These are phyloP conservation scores for Drosophila mojavensis DNA, from an alignment of 1,140 invertebrate genomes.

Conservation along the genomic window DNA sequence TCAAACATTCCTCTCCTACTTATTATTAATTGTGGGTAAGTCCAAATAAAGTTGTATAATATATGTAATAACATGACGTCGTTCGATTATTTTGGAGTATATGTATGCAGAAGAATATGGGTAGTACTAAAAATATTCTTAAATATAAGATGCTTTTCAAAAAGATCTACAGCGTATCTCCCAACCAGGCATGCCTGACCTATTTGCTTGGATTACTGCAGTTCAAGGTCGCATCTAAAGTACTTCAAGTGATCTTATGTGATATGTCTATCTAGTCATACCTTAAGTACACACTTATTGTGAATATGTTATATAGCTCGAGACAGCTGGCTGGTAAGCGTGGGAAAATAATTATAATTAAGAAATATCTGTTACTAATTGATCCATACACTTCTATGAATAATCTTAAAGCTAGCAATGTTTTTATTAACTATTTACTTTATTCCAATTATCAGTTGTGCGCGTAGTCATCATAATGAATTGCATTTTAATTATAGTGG, in stretches of 20 bases:
- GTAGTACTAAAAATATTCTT: too few relatives aligned
- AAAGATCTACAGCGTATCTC: background rate
- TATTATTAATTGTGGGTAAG: too few relatives aligned
- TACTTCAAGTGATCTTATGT: too few relatives aligned
- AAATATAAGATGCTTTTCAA: too few relatives aligned
- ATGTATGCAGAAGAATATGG: too few relatives aligned
- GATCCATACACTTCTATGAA: conserved; percentile 64
- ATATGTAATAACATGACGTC: too few relatives aligned
- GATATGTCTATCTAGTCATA: conserved; percentile 12
- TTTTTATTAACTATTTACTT: conserved; percentile 43
- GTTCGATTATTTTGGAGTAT: too few relatives aligned
- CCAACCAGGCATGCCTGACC: background rate
- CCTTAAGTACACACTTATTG: conserved; percentile 20
- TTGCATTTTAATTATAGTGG: conserved; percentile 67
- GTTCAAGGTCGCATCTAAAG: conserved; percentile 44
- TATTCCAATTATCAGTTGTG: conserved; percentile 44
- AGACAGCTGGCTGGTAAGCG: conserved; percentile 32
- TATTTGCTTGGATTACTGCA: conserved; percentile 37
- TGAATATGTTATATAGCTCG: conserved; percentile 1
- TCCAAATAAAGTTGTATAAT: too few relatives aligned
- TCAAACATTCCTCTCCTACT: too few relatives aligned
- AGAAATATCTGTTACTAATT: conserved; percentile 54
- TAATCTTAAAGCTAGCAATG: conserved; percentile 32
- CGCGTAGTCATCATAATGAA: conserved; percentile 50
- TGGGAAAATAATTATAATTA: conserved; percentile 61